phyloP scores from a whole-genome alignment of 2,797 vertebrate species.

The Dallia pectoralis region DNA sequence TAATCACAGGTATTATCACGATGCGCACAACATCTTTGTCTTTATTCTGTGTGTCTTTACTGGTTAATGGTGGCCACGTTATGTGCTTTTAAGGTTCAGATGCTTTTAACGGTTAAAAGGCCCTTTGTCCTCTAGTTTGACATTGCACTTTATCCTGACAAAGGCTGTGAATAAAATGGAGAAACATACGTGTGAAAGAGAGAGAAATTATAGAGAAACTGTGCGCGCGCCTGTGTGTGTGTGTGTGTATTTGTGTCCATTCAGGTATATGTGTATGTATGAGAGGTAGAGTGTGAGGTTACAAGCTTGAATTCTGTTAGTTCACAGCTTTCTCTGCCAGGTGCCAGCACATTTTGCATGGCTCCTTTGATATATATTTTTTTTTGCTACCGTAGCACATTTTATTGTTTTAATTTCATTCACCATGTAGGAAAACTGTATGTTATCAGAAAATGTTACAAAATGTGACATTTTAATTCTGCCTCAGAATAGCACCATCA shows the following conservation, averaged over 20 bases:
- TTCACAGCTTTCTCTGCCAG: too few species aligned
- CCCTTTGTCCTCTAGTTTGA: neutral
- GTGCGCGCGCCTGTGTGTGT: neutral
- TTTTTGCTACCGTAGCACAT: too few species aligned
- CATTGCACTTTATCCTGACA: neutral
- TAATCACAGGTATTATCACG: neutral
- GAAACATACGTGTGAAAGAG: too few species aligned
- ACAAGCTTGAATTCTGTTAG: neutral
- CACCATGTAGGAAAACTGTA: too few species aligned
- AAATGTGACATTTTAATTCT: too few species aligned
- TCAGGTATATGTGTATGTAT: neutral
- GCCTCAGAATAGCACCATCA: too few species aligned
- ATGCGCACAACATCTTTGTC: neutral
- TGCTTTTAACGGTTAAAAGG: neutral
- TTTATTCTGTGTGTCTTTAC: neutral
- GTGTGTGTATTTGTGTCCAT: neutral
- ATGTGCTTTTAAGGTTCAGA: neutral
- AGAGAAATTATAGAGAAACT: neutral
- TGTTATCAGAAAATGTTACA: too few species aligned
- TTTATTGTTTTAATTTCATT: too few species aligned
- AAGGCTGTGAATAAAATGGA: neutral
- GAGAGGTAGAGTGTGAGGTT: neutral
- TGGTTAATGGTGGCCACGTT: neutral
- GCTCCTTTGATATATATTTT: too few species aligned
- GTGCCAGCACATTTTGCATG: too few species aligned